Base-by-base conservation (phyloP, 1,140 invertebrate genomes). In the Neodiprion lecontei region DNA sequence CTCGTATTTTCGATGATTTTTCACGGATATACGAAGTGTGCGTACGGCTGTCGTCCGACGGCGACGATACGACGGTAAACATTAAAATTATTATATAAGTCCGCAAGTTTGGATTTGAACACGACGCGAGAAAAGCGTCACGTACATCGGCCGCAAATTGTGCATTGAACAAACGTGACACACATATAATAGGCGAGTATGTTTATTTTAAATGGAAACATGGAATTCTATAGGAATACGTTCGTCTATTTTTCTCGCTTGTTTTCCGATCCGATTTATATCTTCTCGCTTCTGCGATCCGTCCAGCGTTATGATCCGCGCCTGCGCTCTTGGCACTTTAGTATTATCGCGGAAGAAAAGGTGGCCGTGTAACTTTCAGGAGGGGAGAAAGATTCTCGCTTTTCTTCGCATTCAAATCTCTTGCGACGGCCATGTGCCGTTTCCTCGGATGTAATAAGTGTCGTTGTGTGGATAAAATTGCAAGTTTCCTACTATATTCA, bases 401-500 rank as follows among this genome's bases (percentile, higher is more conserved):
- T 88, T 81, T 84, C 87, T 85, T 86, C 75, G 88, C 87, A 84
- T 88, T 88, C 87, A 88, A 88, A 83, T 88, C 87, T 85, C 87
- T 83, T 76, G 67, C 67, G 23, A 47, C 40, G 48, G 69, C 48
- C 23, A 9, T 61, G 28, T 40, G 9, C n/a, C 53, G 53, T 17
- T 12, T 17, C 53, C 53, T 61, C 11, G n/a, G 53, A 61, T 17
- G 8, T 8, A 61, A 61, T 61, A 61, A 61, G 4, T 17, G 4
- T 61, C 53, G 11, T 61, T 5, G 53, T 17, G 28, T 40, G 28
- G 28, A 40, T 40, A 40, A 40, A 40, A 40, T 40, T 40, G 28
- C 28, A 3, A 40, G 1, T 40, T 40, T 40, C 5, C 28, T 3
- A 40, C 28, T 40, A 40, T 1, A 5, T 5, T 40, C 28, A 5